A percentile compares a stretch with the other conserved stretches of the same genome.
Conservation (phyloP, 2,797 vertebrate species). For the Chrysolophus pictus region DNA sequence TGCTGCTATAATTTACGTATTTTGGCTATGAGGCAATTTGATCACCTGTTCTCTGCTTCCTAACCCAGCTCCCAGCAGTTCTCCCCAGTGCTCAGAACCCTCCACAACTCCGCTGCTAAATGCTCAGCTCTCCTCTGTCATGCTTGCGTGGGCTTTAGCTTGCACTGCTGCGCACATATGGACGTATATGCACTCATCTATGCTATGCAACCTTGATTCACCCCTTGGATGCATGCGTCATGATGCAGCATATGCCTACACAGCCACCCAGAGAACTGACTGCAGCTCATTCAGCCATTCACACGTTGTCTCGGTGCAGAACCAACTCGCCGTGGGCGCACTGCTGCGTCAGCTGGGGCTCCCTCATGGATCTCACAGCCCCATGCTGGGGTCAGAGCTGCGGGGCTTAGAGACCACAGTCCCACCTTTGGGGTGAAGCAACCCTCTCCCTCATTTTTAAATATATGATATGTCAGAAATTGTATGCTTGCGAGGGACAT, state of each 20-base stretch:
- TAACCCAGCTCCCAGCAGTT: neutral
- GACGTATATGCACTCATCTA: accelerated
- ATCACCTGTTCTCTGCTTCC: neutral
- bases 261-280: neutral
- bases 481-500: neutral
- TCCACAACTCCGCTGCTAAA: neutral
- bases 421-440: neutral
- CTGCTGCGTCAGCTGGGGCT: accelerated
- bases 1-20: neutral
- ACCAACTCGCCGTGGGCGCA: accelerated
- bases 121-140: neutral
- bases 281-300: neutral
- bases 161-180: neutral
- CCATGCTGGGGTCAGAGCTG: accelerated
- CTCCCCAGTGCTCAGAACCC: accelerated
- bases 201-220: neutral
- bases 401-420: no score
- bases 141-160: neutral
- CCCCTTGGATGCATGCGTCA: accelerated
- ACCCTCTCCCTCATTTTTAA: neutral
- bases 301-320: neutral
- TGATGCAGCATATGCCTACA: neutral
- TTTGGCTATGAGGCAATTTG: neutral
- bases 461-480: neutral
- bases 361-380: neutral